Conservation (phyloP, 1,140 invertebrate genomes). For the Eubasilissa regina region DNA sequence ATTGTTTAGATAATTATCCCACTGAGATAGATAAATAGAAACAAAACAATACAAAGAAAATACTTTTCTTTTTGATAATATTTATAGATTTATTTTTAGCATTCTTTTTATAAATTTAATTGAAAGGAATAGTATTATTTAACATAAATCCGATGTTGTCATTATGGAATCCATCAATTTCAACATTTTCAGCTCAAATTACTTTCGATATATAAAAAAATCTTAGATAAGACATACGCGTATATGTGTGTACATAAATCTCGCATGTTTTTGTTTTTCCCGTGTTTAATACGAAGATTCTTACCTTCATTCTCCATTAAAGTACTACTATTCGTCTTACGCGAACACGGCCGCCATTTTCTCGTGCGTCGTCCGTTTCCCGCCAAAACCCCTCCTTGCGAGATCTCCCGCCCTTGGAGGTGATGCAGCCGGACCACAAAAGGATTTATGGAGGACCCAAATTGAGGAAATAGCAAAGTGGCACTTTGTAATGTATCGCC, state of each 20-base stretch:
- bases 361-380: neutral
- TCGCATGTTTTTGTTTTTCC: neutral
- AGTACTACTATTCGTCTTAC: neutral
- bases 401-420: neutral
- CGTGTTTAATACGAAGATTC: neutral
- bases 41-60: too few species aligned
- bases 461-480: constrained; percentile 56
- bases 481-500: constrained; percentile 51
- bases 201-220: too few species aligned
- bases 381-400: neutral
- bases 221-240: neutral
- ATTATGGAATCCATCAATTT: too few species aligned
- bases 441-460: constrained; percentile 55
- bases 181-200: too few species aligned
- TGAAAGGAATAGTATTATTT: too few species aligned
- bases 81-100: too few species aligned
- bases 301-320: neutral
- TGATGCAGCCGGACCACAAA: constrained; percentile 39
- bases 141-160: too few species aligned
- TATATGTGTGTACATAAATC: neutral
- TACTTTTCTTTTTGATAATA: too few species aligned
- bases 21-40: too few species aligned
- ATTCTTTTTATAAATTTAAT: too few species aligned
- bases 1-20: too few species aligned
- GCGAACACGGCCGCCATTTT: constrained; percentile 5